Percentiles rank a stretch among this genome's conserved stretches.
Evolutionary conservation across 2,888 invertebrate genomes (phyloP).

Genomic region (Ophioninae sp.): DNA sequence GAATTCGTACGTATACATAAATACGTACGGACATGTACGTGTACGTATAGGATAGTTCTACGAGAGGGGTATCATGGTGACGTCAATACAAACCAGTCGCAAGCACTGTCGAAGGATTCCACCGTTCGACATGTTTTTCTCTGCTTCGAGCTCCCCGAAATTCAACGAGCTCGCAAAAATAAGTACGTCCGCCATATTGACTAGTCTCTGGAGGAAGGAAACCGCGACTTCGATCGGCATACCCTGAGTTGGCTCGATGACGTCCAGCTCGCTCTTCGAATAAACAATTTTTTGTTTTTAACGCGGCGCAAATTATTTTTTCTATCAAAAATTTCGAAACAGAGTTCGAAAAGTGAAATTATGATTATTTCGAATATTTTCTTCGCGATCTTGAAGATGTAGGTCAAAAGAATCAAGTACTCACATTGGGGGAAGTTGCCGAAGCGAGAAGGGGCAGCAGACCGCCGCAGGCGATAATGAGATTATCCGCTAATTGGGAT

Average conservation of each 20-base stretch:
- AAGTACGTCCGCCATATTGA: conserved; percentile 98
- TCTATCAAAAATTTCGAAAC: conserved; percentile 6
- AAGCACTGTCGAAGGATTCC: conserved; percentile 98
- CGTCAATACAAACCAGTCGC: conserved; percentile 87
- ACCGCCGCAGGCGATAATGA: conserved; percentile 99
- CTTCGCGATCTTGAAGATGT: not conserved
- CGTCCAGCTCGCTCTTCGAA: conserved; percentile 97
- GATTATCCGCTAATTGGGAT: conserved; percentile 98
- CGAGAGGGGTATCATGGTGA: not conserved
- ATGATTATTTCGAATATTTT: not conserved
- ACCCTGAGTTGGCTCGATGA: conserved; percentile 98
- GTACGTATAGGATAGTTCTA: conserved; percentile 1
- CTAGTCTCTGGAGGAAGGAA: conserved; percentile 97
- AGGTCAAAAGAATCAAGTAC: conserved; percentile 70
- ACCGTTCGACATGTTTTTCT: conserved; percentile 99
- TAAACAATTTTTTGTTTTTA: not conserved
- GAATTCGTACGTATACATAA: conserved; percentile 27
- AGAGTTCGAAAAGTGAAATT: not conserved
- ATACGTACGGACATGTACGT: conserved; percentile 4
- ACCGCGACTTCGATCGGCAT: conserved; percentile 99
- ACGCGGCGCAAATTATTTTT: not conserved
- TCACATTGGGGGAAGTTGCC: conserved; percentile 98
- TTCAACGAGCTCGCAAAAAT: conserved; percentile 99
- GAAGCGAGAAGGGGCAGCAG: conserved; percentile 97
- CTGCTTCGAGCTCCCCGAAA: conserved; percentile 98